These are phyloP conservation scores for Aricia agestis DNA, from an alignment of 1,140 invertebrate species.

Conservation along the genomic window DNA sequence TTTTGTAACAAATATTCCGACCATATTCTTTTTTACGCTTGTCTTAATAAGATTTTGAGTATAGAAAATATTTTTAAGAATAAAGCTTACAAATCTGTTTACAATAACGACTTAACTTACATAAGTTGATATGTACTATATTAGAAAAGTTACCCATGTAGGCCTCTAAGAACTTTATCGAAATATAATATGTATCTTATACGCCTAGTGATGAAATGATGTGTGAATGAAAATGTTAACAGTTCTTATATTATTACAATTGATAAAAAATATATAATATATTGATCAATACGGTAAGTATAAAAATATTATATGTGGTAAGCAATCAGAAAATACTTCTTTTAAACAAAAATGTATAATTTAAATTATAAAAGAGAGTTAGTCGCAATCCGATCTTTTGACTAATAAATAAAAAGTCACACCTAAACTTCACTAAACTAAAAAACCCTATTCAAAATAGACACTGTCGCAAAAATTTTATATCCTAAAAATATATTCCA, in stretches of 20 bases:
- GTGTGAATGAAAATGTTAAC: background rate
- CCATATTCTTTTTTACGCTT: background rate
- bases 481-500: background rate
- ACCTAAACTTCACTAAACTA: background rate
- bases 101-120: conserved; percentile 4
- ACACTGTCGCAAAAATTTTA: background rate
- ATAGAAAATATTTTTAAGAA: conserved; percentile 13
- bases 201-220: background rate
- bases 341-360: background rate
- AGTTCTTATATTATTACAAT: conserved; percentile 7
- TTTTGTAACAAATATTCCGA: conserved; percentile 1
- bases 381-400: background rate
- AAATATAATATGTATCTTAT: conserved; percentile 2
- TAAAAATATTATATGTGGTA: conserved; percentile 5
- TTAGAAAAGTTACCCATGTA: conserved; percentile 4
- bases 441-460: background rate
- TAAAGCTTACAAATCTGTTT: conserved; percentile 4
- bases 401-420: background rate
- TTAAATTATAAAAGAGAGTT: too few relatives aligned
- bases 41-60: background rate
- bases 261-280: conserved; percentile 6
- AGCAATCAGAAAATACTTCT: background rate
- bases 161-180: background rate
- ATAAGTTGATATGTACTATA: conserved; percentile 10
- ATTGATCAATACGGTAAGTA: background rate